Base-by-base conservation (phyloP, 2,113 vertebrate species). In the Emydocephalus ijimae region DNA sequence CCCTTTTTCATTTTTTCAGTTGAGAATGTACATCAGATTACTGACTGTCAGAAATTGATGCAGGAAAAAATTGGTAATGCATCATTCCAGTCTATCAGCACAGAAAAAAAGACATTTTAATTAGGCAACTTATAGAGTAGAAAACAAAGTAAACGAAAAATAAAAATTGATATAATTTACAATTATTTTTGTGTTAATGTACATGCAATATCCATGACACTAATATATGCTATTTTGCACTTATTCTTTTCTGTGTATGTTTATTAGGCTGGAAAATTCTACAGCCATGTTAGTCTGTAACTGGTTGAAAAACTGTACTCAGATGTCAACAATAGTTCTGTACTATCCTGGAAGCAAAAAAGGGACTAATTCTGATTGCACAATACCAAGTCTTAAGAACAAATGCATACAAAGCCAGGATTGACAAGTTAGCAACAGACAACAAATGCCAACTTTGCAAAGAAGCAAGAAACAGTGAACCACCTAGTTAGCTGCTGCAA, bases 1-100 rank as follows among this genome's bases (percentile, higher is more conserved):
- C n/a, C 89, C 85, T 93, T 96, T 95, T 96, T 95, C 90, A 95
- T 96, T 96, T 97, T 61, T 95, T 97, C 97, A 97, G 97, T 97
- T 97, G 90, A 92, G 95, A 94, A 96, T 94, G 52, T 91, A 93
- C 88, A 95, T 90, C 93, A 95, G 89, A 96, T 96, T 96, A 97
- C 85, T 96, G 93, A 94, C 96, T 96, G 96, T 90, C 92, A 96
- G 93, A 96, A 94, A 91, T 94, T 50, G 5, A 93, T 91, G 90
- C 93, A n/a, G 43, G 57, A 90, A 23, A 95, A 95, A 93, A 91
- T 52, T 94, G 94, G 59, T 0, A 34, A 87, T 92, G 87, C 69
- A 95, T 96, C 89, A 94, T 56, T 81, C 93, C 91, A 92, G 89
- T 89, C 94, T 95, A 96, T 85, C 45, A 89, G 12, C 95, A 96